Conservation (phyloP, 1,140 invertebrate genomes). For the Hesperophylax magnus region DNA sequence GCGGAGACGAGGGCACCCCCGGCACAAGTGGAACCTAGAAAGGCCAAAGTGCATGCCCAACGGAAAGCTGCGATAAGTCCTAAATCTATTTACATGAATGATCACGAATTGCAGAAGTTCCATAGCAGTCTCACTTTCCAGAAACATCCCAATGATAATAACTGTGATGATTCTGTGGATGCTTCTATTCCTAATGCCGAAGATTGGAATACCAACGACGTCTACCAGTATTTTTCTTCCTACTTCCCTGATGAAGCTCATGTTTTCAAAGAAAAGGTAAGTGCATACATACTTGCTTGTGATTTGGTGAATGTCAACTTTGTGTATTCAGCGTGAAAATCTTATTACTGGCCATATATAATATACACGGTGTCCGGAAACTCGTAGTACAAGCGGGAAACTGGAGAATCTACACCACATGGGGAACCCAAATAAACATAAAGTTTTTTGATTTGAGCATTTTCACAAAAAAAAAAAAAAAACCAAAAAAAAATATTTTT, state of each 20-base stretch:
- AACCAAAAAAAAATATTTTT: too few species aligned
- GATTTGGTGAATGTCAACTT: too few species aligned
- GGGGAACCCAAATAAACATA: too few species aligned
- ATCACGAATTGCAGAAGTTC: constrained; percentile 44
- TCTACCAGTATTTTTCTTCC: constrained; percentile 83
- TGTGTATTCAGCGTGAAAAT: too few species aligned
- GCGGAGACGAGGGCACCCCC: background rate
- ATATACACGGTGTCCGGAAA: too few species aligned
- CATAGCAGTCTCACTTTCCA: constrained; percentile 34
- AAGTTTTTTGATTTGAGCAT: too few species aligned
- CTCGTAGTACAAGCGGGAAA: too few species aligned
- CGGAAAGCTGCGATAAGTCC: constrained; percentile 8
- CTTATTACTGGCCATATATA: too few species aligned
- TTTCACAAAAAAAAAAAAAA: too few species aligned
- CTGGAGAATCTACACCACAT: too few species aligned
- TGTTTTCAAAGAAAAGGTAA: constrained; percentile 86
- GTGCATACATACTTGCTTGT: background rate
- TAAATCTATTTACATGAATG: constrained; percentile 51
- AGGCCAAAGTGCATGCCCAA: background rate
- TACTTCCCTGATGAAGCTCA: constrained; percentile 83
- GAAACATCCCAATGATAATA: constrained; percentile 42
- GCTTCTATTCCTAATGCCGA: constrained; percentile 83
- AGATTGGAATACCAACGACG: constrained; percentile 85
- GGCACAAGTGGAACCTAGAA: background rate
- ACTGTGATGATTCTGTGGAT: constrained; percentile 70